Base-by-base conservation (phyloP, 2,797 vertebrate genomes). In the Acropternis orthonyx region DNA sequence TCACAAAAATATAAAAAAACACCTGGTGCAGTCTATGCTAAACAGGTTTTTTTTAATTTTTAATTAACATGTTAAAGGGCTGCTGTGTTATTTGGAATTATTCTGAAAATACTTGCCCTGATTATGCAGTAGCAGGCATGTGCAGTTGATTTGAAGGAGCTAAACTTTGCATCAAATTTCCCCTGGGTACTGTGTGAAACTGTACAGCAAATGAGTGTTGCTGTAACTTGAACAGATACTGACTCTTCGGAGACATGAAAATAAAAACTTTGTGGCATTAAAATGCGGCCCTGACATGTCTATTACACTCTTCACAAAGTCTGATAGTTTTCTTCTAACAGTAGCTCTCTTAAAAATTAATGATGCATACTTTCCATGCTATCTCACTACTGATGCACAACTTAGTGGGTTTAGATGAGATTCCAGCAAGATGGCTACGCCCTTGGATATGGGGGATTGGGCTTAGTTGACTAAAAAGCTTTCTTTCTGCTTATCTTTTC, bases 271-370 rank as follows among this genome's bases (percentile, higher is more conserved):
- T 51, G 63, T 83, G 55, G 62, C 5, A 4, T 67, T 91, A 88
- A 95, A 92, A 52, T 3, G 11, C 37, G 44, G 84, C 43, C 37
- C 76, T 88, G 89, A 91, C 92, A 79, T 71, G 68, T 95, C 89
- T 81, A 68, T 91, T 90, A 79, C 34, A 62, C 68, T 82, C 76
- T 71, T 92, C 74, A 81, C 73, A 46, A 83, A 85, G 67, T 68
- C 73, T 77, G 73, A 66, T 74, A 6, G 1, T 69, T 81, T 86
- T 61, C 74, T 80, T 83, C 44, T 58, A 61, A 55, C n/a, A 54
- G 76, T 79, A 86, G 55, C 62, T 66, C 56, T 66, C 74, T 92
- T 95, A 89, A 94, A 95, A 95, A 85, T 93, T 74, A 93, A 95
- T 75, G 51, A 37, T 46, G 43, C 52, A 12, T 82, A 16, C 55